Percentiles rank a stretch among this genome's conserved stretches.
These are phyloP conservation scores for Albula glossodonta DNA, from an alignment of 2,113 vertebrate species.

Conservation along the genomic window DNA sequence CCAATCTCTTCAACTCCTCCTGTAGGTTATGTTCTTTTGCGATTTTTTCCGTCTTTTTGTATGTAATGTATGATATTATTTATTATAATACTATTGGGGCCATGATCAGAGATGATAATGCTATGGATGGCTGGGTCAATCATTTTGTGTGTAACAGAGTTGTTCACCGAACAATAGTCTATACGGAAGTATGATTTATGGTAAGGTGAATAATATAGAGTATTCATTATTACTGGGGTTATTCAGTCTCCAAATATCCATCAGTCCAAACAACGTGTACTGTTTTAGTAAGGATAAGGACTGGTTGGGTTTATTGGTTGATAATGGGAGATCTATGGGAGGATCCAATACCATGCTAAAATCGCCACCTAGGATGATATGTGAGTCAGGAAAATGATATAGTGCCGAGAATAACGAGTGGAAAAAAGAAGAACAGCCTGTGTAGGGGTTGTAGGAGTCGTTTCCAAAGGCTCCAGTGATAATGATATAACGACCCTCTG, in stretches of 20 bases:
- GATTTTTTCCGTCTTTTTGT: no score
- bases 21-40: no score
- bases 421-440: background rate
- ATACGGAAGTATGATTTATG: background rate
- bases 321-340: background rate
- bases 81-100: no score
- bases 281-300: background rate
- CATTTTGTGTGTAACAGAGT: background rate
- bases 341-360: background rate
- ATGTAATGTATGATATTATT: no score
- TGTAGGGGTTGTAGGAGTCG: background rate
- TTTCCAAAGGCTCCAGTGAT: background rate
- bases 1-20: no score
- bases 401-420: background rate
- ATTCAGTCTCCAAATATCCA: background rate
- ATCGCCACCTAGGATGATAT: background rate
- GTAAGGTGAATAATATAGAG: background rate
- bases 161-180: background rate
- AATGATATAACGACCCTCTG: background rate
- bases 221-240: background rate
- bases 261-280: background rate
- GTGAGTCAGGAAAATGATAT: background rate
- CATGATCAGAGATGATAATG: conserved; percentile 11
- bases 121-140: background rate
- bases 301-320: background rate